phyloP scores from a whole-genome alignment of 92 coral and sea anemone species.

The Epizoanthus ramosus region DNA sequence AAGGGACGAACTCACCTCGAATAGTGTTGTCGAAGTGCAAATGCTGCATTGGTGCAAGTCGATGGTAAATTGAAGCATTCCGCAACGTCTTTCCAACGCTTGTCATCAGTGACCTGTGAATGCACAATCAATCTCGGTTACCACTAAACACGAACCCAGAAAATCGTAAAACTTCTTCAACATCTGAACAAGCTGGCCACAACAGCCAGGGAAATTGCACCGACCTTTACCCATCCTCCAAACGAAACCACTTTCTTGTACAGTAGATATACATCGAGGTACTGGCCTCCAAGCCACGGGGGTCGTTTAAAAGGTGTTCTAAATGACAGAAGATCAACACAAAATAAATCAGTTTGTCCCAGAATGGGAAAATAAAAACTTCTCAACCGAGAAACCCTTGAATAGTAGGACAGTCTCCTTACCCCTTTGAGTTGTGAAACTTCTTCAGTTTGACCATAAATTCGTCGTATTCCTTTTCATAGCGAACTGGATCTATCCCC shows the following conservation, averaged over 20 bases:
- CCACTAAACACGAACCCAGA: neutral
- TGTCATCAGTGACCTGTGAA: constrained; percentile 92
- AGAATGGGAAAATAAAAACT: constrained; percentile 58
- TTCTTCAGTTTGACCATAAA: constrained; percentile 93
- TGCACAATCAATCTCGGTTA: constrained; percentile 32
- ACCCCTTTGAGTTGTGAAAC: constrained; percentile 97
- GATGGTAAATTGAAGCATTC: constrained; percentile 92
- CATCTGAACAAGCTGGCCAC: constrained; percentile 1
- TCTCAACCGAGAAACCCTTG: constrained; percentile 70
- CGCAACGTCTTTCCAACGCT: constrained; percentile 94
- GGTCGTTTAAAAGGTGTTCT: constrained; percentile 96
- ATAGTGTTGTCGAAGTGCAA: constrained; percentile 94
- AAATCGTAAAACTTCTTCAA: neutral
- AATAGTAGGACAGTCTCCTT: constrained; percentile 44
- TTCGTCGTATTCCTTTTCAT: constrained; percentile 91
- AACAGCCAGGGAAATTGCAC: constrained; percentile 33
- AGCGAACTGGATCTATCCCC: constrained; percentile 77
- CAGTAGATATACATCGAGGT: constrained; percentile 85
- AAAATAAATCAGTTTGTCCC: constrained; percentile 34
- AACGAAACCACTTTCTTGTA: constrained; percentile 92
- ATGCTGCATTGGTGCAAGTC: constrained; percentile 98
- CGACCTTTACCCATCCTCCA: constrained; percentile 98
- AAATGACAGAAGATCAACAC: constrained; percentile 63
- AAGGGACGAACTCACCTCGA: constrained; percentile 66
- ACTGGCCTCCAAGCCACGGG: constrained; percentile 97